These are phyloP conservation scores for Tetheella fluctuosa DNA, from an alignment of 2,888 invertebrate genomes.

Conservation along the genomic window DNA sequence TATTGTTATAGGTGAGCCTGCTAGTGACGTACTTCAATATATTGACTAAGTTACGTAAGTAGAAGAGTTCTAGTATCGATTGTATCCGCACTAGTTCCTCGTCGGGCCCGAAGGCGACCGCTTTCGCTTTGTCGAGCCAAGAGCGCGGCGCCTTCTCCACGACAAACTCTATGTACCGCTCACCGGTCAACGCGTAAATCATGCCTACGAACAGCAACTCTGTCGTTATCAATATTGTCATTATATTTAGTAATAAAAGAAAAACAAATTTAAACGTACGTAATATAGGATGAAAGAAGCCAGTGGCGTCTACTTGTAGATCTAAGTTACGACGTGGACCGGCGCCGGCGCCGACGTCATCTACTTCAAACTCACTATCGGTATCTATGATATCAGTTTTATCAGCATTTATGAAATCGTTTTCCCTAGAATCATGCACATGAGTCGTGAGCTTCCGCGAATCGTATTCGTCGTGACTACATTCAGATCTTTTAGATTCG, in stretches of 20 bases:
- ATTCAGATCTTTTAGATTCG: slow-evolving; percentile 12
- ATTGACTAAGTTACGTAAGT: slow-evolving; percentile 51
- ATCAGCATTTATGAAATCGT: slow-evolving; percentile 2
- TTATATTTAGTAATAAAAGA: slow-evolving; percentile 53
- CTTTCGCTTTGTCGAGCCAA: slow-evolving; percentile 53
- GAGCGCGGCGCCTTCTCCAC: slow-evolving; percentile 47
- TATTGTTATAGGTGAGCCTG: slow-evolving; percentile 24
- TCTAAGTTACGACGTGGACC: slow-evolving; percentile 23
- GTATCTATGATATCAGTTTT: not conserved
- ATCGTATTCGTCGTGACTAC: not conserved
- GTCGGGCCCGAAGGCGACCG: slow-evolving; percentile 53
- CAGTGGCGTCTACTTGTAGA: slow-evolving; percentile 18
- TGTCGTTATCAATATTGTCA: slow-evolving; percentile 44
- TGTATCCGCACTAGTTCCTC: slow-evolving; percentile 53
- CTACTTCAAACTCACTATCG: slow-evolving; percentile 19
- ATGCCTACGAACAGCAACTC: slow-evolving; percentile 52
- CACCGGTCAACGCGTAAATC: slow-evolving; percentile 56
- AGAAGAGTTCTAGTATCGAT: slow-evolving; percentile 55
- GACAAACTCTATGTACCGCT: slow-evolving; percentile 52
- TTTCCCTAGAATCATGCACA: slow-evolving; percentile 2
- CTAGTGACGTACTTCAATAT: slow-evolving; percentile 51
- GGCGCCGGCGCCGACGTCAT: slow-evolving; percentile 16
- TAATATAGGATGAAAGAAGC: slow-evolving; percentile 37
- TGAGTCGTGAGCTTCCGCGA: slow-evolving; percentile 11
- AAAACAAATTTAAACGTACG: slow-evolving; percentile 47